Base-by-base conservation (phyloP, 2,888 invertebrate species). In the Acanthacorydalis orientalis region DNA sequence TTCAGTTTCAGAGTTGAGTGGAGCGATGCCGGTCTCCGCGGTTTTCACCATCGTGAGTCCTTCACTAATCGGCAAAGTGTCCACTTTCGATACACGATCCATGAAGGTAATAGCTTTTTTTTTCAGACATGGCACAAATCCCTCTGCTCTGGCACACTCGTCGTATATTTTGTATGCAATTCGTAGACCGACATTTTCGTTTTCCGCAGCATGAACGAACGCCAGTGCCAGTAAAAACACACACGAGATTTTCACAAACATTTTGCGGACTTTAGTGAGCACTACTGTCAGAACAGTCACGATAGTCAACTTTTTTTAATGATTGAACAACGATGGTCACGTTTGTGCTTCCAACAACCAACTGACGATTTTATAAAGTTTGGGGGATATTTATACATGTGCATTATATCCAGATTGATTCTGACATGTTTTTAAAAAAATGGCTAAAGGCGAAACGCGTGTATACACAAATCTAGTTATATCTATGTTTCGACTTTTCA, bases 91-190 rank as follows among this genome's bases (percentile, higher is more conserved):
- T 31, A 85, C 73, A 44, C 86, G 71, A 57, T 86, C 86, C 53
- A 87, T 77, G 61, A 86, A 85, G 1, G 82, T 68, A 49, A 86
- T 78, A 1, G 85, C 85, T 60, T 85, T 86, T 64, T 83, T 84
- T 69, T 87, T 86, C 45, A 87, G 66, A 60, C 87, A 87, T 23
- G 80, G 79, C 46, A 80, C 68, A 46, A 86, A 69, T 50, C 68
- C 66, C 50, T 79, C 80, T 1, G 78, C 65, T 52, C 75, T 73
- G 51, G 76, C 75, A 59, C 87, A 87, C 56, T 87, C 87, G 55
- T 86, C 85, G 62, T 85, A 87, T 52, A 87, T 72, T 57, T 78
- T 77, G 57, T 78, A 67, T 6, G 80, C 64, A 42, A 80, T 75
- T 50, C 78, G 74, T 55, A 83, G 68, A 49, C 84, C 80, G 49